Evolutionary conservation across 2,113 vertebrate species (phyloP).

Genomic region (Clinocottus analis): DNA sequence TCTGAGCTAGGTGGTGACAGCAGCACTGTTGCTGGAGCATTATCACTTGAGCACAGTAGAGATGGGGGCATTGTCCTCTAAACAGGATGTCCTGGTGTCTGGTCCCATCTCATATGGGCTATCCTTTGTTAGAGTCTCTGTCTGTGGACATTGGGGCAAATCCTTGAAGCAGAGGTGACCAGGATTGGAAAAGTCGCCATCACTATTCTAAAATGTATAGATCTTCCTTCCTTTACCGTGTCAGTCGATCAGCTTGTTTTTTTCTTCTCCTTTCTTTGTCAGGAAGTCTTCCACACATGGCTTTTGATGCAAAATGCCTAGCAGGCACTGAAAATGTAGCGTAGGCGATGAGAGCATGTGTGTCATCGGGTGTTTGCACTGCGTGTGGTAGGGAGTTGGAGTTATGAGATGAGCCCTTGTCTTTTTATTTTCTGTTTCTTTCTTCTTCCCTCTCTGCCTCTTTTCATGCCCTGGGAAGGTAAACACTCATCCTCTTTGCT

Average conservation of each 20-base stretch:
- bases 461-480: constrained; percentile 82
- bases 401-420: constrained; percentile 54
- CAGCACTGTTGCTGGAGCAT: constrained; percentile 56
- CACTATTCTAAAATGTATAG: constrained; percentile 42
- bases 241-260: constrained; percentile 60
- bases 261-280: constrained; percentile 54
- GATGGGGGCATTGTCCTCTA: constrained; percentile 64
- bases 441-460: constrained; percentile 48
- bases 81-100: constrained; percentile 85
- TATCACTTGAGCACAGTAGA: constrained; percentile 66
- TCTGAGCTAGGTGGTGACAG: constrained; percentile 71
- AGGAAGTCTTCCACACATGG: constrained; percentile 46
- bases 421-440: constrained; percentile 38
- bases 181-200: constrained; percentile 64
- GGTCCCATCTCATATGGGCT: constrained; percentile 53
- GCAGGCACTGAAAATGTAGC: constrained; percentile 7
- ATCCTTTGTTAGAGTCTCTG: constrained; percentile 53
- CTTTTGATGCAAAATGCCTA: constrained; percentile 35
- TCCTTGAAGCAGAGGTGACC: constrained; percentile 78
- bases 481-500: constrained; percentile 80
- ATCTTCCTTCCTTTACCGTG: constrained; percentile 65
- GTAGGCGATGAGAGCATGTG: constrained; percentile 1
- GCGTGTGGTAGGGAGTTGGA: constrained; percentile 24
- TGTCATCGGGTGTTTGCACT: constrained; percentile 1
- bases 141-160: constrained; percentile 65